These are phyloP conservation scores for Papilio machaon DNA, from an alignment of 1,140 invertebrate species.

Conservation along the genomic window DNA sequence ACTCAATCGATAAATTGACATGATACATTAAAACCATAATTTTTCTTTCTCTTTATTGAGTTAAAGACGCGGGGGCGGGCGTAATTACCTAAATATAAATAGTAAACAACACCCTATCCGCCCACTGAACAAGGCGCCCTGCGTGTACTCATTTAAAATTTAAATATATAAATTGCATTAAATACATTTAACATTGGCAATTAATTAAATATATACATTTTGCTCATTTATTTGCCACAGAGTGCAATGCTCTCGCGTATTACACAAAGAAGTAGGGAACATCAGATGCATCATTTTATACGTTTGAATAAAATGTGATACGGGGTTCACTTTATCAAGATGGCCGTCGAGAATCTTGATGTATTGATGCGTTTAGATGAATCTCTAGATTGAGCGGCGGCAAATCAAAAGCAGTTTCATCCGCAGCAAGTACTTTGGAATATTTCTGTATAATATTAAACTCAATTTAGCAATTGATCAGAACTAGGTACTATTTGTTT, in stretches of 20 bases:
- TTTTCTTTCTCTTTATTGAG: neutral
- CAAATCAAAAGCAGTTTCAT: neutral
- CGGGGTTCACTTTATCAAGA: slow-evolving; percentile 34
- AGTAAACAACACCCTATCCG: slow-evolving; percentile 9
- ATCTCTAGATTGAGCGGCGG: slow-evolving; percentile 29
- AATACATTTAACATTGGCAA: neutral
- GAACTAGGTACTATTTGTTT: too few species aligned
- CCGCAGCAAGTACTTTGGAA: neutral
- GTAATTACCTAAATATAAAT: slow-evolving; percentile 26
- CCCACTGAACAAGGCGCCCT: slow-evolving; percentile 3
- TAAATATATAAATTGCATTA: slow-evolving; percentile 6
- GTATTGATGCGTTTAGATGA: slow-evolving; percentile 36
- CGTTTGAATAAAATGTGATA: slow-evolving; percentile 24
- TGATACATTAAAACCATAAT: neutral
- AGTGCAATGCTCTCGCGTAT: neutral
- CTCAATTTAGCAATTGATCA: too few species aligned
- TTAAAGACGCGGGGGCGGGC: neutral
- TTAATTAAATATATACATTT: slow-evolving; percentile 10
- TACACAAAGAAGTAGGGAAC: slow-evolving; percentile 11
- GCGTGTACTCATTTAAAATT: slow-evolving; percentile 27
- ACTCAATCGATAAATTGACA: neutral
- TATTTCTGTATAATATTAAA: neutral
- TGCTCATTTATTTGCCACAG: neutral
- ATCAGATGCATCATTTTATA: slow-evolving; percentile 4
- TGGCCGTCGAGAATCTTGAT: slow-evolving; percentile 32